Conservation (phyloP, 30 jellyfish, hydroid and myxozoan genomes). For the Cassiopea andromeda region DNA sequence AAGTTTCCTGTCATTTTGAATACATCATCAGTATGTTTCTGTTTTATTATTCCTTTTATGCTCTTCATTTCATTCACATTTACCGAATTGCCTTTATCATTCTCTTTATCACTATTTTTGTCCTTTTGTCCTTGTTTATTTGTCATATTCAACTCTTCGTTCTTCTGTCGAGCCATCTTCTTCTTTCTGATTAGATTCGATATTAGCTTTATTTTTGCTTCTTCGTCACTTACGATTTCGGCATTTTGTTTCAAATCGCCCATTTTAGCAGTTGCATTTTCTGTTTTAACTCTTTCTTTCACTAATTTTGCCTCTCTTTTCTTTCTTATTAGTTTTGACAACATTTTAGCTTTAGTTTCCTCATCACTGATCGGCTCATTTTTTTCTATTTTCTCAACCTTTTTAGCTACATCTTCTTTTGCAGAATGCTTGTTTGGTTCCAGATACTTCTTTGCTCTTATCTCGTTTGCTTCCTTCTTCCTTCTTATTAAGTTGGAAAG, state of each 20-base stretch:
- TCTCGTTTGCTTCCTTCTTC: slow-evolving; percentile 32
- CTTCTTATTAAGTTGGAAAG: slow-evolving; percentile 38
- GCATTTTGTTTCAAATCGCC: not conserved
- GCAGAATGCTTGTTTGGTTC: not conserved
- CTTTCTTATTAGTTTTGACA: slow-evolving; percentile 44
- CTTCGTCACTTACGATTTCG: slow-evolving; percentile 49
- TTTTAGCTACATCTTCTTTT: not conserved
- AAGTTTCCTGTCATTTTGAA: not conserved
- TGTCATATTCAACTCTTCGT: not conserved
- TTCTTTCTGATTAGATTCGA: slow-evolving; percentile 50
- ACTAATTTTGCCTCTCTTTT: slow-evolving; percentile 17
- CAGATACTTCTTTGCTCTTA: not conserved
- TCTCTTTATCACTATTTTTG: not conserved
- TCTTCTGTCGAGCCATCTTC: slow-evolving; percentile 6
- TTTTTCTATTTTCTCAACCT: slow-evolving; percentile 5
- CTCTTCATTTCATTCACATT: not conserved
- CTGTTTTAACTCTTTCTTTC: not conserved
- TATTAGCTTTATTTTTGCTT: slow-evolving; percentile 23
- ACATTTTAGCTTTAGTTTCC: slow-evolving; percentile 24
- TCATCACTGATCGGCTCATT: slow-evolving; percentile 29
- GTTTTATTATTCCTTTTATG: not conserved
- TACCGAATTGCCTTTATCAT: not conserved
- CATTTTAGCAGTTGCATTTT: not conserved
- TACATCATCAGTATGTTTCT: not conserved
- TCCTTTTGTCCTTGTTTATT: not conserved